Base-by-base conservation (phyloP, 2,888 invertebrate species). In the Perizoma flavofasciatum region DNA sequence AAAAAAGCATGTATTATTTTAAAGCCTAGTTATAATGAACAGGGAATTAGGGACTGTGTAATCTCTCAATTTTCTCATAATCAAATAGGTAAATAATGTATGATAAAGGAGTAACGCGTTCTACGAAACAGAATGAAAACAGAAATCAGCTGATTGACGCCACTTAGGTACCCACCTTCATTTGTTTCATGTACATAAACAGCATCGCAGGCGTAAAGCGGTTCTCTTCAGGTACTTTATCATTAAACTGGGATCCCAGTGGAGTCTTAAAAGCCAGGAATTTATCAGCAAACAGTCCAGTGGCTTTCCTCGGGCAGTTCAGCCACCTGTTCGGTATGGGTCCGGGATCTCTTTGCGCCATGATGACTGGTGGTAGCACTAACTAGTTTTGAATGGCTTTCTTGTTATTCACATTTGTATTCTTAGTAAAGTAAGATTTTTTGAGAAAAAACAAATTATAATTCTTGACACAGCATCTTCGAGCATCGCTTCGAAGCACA, bases 201-300 rank as follows among this genome's bases (percentile, higher is more conserved):
- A 99, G 89, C 97, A 99, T 98, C 52, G 95, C 94, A 0, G 98
- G 96, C 40, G 95, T 94, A 83, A 99, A 99, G 41, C 96, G 94
- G 83, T 95, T 95, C 75, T 95, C 95, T 67, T 96, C 95, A 3
- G 97, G 96, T 63, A 99, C 96, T 91, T 97, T 95, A 49, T 94
- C 94, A 83, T 98, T 96, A 82, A 96, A 99, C 55, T 94, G 93
- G 6, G 93, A 88, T 72, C 96, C 96, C 4, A 99, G 92, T 0
- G 99, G 99, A 3, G 99, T 99, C 88, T 98, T 99, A 83, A 98
- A 97, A 5, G 98, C 97, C 61, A 99, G 88, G 84, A 99, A 99
- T 79, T 97, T 96, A 52, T 95, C 94, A 45, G 94, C 94, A 58
- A 98, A 94, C 51, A 97, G 85, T 49, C 89, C 93, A 37, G 93